These are phyloP conservation scores for Drosophila mauritiana DNA, from an alignment of 1,140 invertebrate genomes.

Conservation along the genomic window DNA sequence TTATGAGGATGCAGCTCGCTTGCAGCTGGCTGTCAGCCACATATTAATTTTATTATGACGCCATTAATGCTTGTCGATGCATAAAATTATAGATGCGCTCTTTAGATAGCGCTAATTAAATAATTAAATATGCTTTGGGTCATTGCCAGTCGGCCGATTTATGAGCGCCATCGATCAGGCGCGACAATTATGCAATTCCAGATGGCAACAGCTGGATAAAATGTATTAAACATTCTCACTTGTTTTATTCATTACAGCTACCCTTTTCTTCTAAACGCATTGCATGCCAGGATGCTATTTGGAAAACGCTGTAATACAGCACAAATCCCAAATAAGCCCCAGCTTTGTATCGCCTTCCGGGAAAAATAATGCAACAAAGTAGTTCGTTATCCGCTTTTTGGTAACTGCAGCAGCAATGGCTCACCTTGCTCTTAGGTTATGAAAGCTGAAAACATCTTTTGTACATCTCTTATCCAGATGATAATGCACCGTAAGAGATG, in stretches of 20 bases:
- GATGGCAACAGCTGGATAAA: slow-evolving; percentile 52
- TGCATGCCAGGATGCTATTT: neutral
- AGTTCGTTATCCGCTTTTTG: slow-evolving; percentile 26
- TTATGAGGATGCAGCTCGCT: slow-evolving; percentile 47
- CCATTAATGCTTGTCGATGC: slow-evolving; percentile 77
- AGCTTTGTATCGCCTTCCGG: slow-evolving; percentile 21
- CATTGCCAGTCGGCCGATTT: slow-evolving; percentile 62
- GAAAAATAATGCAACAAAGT: slow-evolving; percentile 43
- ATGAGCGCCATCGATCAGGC: slow-evolving; percentile 69
- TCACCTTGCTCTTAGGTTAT: neutral
- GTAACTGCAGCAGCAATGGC: neutral
- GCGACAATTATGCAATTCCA: slow-evolving; percentile 67
- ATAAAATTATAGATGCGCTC: slow-evolving; percentile 78
- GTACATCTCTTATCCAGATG: neutral
- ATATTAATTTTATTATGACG: slow-evolving; percentile 75
- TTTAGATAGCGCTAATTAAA: slow-evolving; percentile 81
- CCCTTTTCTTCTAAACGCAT: neutral
- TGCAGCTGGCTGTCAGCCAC: slow-evolving; percentile 50
- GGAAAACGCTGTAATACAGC: slow-evolving; percentile 28
- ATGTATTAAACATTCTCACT: slow-evolving; percentile 23
- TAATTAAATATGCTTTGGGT: slow-evolving; percentile 82
- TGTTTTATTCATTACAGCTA: slow-evolving; percentile 10
- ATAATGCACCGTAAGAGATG: neutral
- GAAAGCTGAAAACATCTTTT: neutral
- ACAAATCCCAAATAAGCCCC: slow-evolving; percentile 27